Evolutionary conservation across 2,113 vertebrate species (phyloP).

Genomic region (Amia ocellicauda): DNA sequence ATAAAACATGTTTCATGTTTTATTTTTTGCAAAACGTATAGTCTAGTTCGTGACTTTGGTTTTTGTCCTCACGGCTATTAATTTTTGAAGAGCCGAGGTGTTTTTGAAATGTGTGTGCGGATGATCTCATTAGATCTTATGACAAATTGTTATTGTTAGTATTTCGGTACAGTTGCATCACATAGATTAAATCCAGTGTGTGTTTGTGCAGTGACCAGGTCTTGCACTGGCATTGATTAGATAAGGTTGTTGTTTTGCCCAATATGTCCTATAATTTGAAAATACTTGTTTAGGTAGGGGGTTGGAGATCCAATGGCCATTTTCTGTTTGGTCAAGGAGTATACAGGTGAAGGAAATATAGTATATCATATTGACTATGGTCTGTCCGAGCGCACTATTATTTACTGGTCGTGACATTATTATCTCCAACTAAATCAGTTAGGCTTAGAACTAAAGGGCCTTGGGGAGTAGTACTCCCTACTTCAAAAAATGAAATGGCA

Average conservation of each 20-base stretch:
- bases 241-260: no score
- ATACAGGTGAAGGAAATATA: slow-evolving; percentile 69
- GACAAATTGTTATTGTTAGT: no score
- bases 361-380: slow-evolving; percentile 72
- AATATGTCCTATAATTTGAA: no score
- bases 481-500: slow-evolving; percentile 65
- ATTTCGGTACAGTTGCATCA: no score
- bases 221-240: no score
- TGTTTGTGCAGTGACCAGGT: no score
- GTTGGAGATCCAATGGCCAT: not conserved
- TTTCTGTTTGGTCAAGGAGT: slow-evolving; percentile 64
- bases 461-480: slow-evolving; percentile 66
- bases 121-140: no score
- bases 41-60: not conserved
- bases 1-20: not conserved
- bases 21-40: no score
- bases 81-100: no score
- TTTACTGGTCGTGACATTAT: slow-evolving; percentile 82
- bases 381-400: slow-evolving; percentile 71
- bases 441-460: slow-evolving; percentile 67
- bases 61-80: no score
- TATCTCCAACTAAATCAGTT: slow-evolving; percentile 75
- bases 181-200: no score
- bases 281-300: not conserved
- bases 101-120: no score